These are phyloP conservation scores for Theretra japonica DNA, from an alignment of 2,888 invertebrate genomes.

Conservation along the genomic window DNA sequence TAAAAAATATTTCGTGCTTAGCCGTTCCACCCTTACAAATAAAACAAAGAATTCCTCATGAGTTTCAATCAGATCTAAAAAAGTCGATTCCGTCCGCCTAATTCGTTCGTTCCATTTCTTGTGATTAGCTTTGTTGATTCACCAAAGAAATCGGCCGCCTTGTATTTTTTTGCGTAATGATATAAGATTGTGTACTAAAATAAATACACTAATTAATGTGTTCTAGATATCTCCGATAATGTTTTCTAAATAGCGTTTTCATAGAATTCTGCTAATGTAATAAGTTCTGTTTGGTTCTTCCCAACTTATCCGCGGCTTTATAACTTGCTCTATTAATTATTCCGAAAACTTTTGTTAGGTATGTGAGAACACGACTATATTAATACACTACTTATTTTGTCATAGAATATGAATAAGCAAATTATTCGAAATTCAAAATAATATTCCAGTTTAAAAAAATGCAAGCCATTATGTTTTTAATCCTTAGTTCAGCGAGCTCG, in stretches of 20 bases:
- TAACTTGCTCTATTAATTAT: neutral
- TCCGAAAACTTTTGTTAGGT: neutral
- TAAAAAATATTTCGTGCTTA: no score
- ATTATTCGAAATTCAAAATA: no score
- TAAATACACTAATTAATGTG: neutral
- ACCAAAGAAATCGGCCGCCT: neutral
- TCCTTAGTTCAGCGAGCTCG: neutral
- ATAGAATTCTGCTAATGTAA: neutral
- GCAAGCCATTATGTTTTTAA: neutral
- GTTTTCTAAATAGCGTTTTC: neutral
- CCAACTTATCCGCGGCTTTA: neutral
- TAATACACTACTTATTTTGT: neutral
- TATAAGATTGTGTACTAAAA: neutral
- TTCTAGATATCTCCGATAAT: neutral
- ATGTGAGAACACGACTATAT: neutral
- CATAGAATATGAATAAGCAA: no score
- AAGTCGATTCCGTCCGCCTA: neutral
- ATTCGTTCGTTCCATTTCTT: neutral
- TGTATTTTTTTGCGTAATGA: neutral
- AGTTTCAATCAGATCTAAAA: neutral
- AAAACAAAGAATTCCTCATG: neutral
- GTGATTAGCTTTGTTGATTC: slow-evolving; percentile 5
- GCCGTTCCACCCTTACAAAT: neutral
- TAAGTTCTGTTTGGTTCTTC: neutral
- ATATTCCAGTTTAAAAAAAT: neutral